These are phyloP conservation scores for Simalia tracyae DNA, from an alignment of 2,797 vertebrate genomes.

Conservation along the genomic window DNA sequence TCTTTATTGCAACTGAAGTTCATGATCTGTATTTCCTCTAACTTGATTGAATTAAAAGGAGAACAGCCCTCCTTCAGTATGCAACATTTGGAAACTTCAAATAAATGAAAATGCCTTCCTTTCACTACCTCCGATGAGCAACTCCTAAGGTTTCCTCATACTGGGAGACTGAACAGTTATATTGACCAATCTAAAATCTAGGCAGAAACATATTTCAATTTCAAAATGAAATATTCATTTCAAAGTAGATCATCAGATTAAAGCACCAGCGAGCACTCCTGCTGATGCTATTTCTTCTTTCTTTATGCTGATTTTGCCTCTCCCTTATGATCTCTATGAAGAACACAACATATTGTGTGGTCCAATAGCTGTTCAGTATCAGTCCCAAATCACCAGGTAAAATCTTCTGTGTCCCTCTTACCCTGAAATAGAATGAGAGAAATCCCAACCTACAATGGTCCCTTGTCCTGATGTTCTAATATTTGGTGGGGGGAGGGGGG, in stretches of 20 bases:
- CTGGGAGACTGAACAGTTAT: background rate
- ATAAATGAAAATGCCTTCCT: background rate
- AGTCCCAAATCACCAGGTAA: background rate
- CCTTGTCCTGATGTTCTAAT: background rate
- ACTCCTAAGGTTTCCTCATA: background rate
- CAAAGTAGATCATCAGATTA: background rate
- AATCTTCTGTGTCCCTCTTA: background rate
- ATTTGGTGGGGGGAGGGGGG: background rate
- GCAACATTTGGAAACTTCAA: background rate
- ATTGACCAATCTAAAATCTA: background rate
- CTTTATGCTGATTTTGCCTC: background rate
- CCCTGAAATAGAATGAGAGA: background rate
- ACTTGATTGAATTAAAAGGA: background rate
- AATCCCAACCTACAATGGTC: background rate
- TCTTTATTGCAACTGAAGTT: background rate
- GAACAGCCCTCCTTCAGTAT: background rate
- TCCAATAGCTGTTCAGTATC: background rate
- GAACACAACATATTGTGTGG: background rate
- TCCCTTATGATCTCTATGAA: background rate
- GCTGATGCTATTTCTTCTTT: background rate
- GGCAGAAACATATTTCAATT: background rate
- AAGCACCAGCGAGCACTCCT: background rate
- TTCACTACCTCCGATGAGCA: background rate
- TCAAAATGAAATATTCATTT: background rate
- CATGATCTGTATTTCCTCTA: background rate